phyloP scores from a whole-genome alignment of 2,113 vertebrate species.

The Esox niger region DNA sequence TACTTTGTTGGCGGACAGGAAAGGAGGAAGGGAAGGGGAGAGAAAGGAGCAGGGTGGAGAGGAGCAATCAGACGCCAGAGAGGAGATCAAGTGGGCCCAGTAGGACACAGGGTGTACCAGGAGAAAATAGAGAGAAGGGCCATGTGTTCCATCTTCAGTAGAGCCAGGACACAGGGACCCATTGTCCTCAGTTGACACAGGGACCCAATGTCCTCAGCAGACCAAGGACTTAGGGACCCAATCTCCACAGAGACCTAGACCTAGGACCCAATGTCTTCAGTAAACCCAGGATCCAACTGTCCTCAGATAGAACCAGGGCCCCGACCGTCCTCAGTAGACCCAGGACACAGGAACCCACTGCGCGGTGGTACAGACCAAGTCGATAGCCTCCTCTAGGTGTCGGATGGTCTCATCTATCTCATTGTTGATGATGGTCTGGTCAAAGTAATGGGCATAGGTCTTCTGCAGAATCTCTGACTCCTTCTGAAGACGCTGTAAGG shows the following conservation, averaged over 20 bases:
- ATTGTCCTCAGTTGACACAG: too few species aligned
- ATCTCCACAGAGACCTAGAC: too few species aligned
- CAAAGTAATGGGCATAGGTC: conserved; percentile 98
- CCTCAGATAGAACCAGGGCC: too few species aligned
- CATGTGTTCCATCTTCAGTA: conserved; percentile 72
- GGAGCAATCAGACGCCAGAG: conserved; percentile 12
- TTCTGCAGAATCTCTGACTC: conserved; percentile 97
- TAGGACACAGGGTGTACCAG: neutral
- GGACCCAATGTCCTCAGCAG: too few species aligned
- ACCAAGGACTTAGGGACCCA: too few species aligned
- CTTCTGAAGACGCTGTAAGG: conserved; percentile 96
- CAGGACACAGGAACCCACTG: conserved; percentile 99
- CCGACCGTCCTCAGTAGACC: conserved; percentile 93
- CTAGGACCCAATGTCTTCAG: too few species aligned
- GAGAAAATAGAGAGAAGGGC: neutral
- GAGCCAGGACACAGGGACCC: conserved; percentile 98
- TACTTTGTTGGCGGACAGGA: conserved; percentile 45
- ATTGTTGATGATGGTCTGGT: conserved; percentile 99
- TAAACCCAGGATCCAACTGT: neutral
- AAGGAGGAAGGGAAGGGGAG: conserved; percentile 39
- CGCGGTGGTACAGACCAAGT: conserved; percentile 91
- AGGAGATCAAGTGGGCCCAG: neutral
- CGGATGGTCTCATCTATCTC: conserved; percentile 98
- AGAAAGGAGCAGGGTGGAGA: conserved; percentile 13
- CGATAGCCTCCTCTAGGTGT: conserved; percentile 96